These are phyloP conservation scores for Sebastes glaucus DNA, from an alignment of 2,797 vertebrate genomes.

Conservation along the genomic window DNA sequence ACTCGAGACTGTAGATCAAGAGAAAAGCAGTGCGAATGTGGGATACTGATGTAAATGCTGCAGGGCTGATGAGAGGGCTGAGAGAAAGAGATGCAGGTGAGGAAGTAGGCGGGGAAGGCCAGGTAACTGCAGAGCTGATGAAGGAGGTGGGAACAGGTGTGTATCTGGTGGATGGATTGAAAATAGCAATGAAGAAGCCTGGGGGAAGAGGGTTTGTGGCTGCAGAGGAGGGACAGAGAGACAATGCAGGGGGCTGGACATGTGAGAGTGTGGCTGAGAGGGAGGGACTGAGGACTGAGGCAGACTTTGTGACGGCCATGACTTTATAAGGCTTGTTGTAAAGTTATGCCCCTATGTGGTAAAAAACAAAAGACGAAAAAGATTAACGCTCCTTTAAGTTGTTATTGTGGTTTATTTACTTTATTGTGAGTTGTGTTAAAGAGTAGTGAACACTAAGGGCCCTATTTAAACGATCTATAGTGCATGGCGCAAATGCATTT, in stretches of 20 bases:
- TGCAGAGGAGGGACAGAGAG: too few relatives aligned
- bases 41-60: not conserved
- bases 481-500: too few relatives aligned
- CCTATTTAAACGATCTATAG: too few relatives aligned
- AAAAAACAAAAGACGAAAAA: not conserved
- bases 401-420: not conserved
- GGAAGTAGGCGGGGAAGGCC: not conserved
- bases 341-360: not conserved
- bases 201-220: too few relatives aligned
- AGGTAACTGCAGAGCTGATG: not conserved
- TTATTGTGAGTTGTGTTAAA: not conserved
- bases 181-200: not conserved
- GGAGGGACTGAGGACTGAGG: not conserved
- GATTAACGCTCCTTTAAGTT: not conserved
- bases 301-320: not conserved
- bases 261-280: too few relatives aligned
- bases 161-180: not conserved
- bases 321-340: not conserved
- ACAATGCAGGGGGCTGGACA: too few relatives aligned
- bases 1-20: not conserved
- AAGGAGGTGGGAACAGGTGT: not conserved
- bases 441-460: not conserved
- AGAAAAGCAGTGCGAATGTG: not conserved
- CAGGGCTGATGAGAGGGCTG: not conserved
- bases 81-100: not conserved